phyloP scores from a whole-genome alignment of 1,140 invertebrate genomes.

The Eurosta solidaginis region DNA sequence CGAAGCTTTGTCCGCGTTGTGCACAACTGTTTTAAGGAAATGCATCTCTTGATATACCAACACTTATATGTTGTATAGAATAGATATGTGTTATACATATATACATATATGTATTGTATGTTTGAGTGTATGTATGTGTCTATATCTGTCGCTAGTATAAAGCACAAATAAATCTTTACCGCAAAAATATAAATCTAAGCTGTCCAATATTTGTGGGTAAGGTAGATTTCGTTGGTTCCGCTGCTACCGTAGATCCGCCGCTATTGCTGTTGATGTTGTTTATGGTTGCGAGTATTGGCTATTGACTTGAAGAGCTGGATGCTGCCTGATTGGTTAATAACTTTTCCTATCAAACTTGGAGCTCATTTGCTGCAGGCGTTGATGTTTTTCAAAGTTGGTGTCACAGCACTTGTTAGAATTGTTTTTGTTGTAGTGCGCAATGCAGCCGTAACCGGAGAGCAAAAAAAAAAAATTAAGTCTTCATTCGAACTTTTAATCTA shows the following conservation, averaged over 20 bases:
- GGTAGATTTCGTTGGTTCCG: background rate
- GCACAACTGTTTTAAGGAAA: too few species aligned
- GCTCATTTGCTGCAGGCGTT: conserved; percentile 22
- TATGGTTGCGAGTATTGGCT: background rate
- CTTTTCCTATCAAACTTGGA: conserved; percentile 22
- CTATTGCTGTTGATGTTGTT: background rate
- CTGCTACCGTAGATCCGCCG: background rate
- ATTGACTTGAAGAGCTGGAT: too few species aligned
- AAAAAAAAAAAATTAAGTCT: too few species aligned
- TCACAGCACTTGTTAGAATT: background rate
- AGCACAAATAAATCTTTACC: background rate
- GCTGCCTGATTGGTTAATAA: background rate
- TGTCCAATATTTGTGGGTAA: background rate
- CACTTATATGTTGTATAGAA: background rate
- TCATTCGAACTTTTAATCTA: conserved; percentile 10
- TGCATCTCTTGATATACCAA: background rate
- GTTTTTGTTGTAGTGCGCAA: background rate
- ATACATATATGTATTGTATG: too few species aligned
- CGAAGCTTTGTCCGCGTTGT: too few species aligned
- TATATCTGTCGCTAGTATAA: background rate
- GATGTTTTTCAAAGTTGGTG: conserved; percentile 23
- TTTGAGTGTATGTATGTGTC: background rate
- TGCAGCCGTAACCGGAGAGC: background rate
- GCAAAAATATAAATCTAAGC: conserved; percentile 16
- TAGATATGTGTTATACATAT: background rate